Evolutionary conservation across 2,888 invertebrate species (phyloP).

Genomic region (Chloroclysta siterata): DNA sequence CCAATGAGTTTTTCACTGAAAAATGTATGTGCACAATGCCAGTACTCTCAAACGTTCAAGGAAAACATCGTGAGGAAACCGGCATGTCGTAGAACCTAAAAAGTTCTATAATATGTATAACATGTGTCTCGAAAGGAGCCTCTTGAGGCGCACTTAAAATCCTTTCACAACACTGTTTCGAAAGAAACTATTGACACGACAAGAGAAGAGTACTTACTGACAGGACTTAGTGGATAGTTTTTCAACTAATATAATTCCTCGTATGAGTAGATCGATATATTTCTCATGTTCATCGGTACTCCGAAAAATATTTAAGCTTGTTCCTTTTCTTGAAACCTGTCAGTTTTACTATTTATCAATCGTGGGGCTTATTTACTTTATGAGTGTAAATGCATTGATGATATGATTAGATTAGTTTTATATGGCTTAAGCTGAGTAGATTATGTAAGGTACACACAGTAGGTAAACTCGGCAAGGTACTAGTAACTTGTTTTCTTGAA

Average conservation of each 20-base stretch:
- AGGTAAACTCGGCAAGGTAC: neutral
- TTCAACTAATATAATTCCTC: neutral
- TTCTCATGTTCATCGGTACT: neutral
- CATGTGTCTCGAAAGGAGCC: too few species aligned
- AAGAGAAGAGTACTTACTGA: too few species aligned
- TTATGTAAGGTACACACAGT: neutral
- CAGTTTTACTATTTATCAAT: slow-evolving; percentile 11
- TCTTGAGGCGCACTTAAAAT: too few species aligned
- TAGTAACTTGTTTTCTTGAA: neutral
- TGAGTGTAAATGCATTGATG: slow-evolving; percentile 13
- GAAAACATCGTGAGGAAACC: too few species aligned
- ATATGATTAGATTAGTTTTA: slow-evolving; percentile 16
- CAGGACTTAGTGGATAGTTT: too few species aligned
- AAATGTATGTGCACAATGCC: too few species aligned
- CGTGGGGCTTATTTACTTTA: slow-evolving; percentile 12
- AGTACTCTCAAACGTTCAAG: too few species aligned
- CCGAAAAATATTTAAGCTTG: slow-evolving; percentile 7
- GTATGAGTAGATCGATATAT: neutral
- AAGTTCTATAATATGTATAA: too few species aligned
- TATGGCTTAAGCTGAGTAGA: slow-evolving; percentile 5
- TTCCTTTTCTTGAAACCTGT: slow-evolving; percentile 3
- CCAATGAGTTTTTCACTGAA: too few species aligned
- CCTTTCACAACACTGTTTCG: too few species aligned
- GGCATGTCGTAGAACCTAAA: too few species aligned
- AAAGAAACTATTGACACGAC: too few species aligned